phyloP scores from a whole-genome alignment of 1,140 invertebrate species.

The honey bee (Apis mellifera) region Amel_HAv3.1 CM009932.2:7276001-7276500 shows the following conservation, averaged over 20 bases:
- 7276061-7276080: background rate
- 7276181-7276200: background rate
- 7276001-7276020: background rate
- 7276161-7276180: too few species aligned
- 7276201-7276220: too few species aligned
- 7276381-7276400: background rate
- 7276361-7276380: background rate
- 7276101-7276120: background rate
- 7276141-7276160: background rate
- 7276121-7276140: background rate
- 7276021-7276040: slow-evolving; percentile 3
- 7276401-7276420: slow-evolving; percentile 26
- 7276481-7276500: slow-evolving; percentile 18
- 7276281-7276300: background rate
- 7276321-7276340: background rate
- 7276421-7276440: slow-evolving; percentile 15
- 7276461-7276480: slow-evolving; percentile 17
- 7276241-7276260: too few species aligned
- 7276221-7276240: too few species aligned
- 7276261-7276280: too few species aligned
- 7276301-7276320: background rate
- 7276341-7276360: background rate
- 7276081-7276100: slow-evolving; percentile 8
- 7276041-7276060: background rate
- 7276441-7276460: background rate